Base-by-base conservation (phyloP, 2,113 vertebrate species). In the Cricetomys ansorgei region DNA sequence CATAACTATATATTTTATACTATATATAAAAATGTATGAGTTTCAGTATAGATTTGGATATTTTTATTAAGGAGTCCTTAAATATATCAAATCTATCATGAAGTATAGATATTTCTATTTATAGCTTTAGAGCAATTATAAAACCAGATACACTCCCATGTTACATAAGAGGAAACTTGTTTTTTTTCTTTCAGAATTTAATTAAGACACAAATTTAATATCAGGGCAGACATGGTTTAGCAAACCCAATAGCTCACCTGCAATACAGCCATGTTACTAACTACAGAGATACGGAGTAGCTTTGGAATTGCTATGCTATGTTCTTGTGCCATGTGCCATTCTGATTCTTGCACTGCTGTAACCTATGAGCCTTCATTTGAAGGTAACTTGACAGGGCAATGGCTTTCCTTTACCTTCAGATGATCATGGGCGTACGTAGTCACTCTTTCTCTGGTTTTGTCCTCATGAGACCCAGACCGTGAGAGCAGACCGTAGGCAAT, bases 51-150 rank as follows among this genome's bases (percentile, higher is more conserved):
- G 25, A 75, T 48, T 75, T 83, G 86, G 3, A 21, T 88, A 48
- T 65, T 96, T 94, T 94, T 79, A 81, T 93, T 95, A 95, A 91
- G 64, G 64, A 87, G 34, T 9, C 86, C n/a, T 87, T 94, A 89
- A 89, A 65, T 43, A 59, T 34, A 27, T 65, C 31, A 89, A 94
- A 45, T 40, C 40, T 50, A 84, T 80, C 91, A 92, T 48, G 16
- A 94, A 43, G 29, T 5, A 43, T 48, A 97, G 80, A 89, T 84
- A 21, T 9, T 55, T 91, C 45, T 88, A 34, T 62, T 91, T 88
- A 80, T 34, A 97, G n/a, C 37, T 89, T 45, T 3, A 91, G 85
- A 64, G n/a, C 45, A 91, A 79, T 27, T 73, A 92, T 40, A 92
- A 89, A 96, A 45, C 50, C 55, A 79, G 83, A 73, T 73, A 69